Evolutionary conservation across 92 coral and sea anemone genomes (phyloP).

Genomic region (Nematostella vectensis): DNA sequence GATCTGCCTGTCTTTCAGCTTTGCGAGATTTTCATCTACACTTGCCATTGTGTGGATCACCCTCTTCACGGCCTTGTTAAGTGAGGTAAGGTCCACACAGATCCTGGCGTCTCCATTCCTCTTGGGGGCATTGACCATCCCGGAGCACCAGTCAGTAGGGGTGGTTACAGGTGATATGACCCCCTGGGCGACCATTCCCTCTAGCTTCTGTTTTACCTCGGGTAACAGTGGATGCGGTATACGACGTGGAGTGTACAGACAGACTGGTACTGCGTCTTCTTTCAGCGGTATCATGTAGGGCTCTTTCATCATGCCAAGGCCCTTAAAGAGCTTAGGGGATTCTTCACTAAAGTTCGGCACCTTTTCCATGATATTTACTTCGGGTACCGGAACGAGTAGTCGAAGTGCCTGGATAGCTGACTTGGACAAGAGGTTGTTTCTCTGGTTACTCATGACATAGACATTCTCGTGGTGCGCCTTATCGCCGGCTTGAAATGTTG

Average conservation of each 20-base stretch:
- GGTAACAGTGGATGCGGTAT: conserved; percentile 35
- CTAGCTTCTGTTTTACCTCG: conserved; percentile 21
- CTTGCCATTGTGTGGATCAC: conserved; percentile 28
- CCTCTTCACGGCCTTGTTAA: conserved; percentile 29
- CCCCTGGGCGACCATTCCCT: conserved; percentile 14
- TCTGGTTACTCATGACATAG: conserved; percentile 28
- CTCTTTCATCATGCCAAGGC: conserved; percentile 36
- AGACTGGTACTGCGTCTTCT: conserved; percentile 25
- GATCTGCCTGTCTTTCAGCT: conserved; percentile 14
- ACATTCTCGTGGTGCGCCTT: conserved; percentile 16
- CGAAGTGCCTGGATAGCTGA: conserved; percentile 30
- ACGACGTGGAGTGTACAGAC: conserved; percentile 26
- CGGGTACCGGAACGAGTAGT: conserved; percentile 9
- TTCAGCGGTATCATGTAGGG: conserved; percentile 22
- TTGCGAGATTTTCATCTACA: conserved; percentile 33
- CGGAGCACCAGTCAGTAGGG: conserved; percentile 43
- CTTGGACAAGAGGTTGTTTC: conserved; percentile 20
- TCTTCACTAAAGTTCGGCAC: conserved; percentile 27
- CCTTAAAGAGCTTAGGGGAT: conserved; percentile 31
- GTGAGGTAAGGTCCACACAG: conserved; percentile 33
- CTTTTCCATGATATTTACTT: conserved; percentile 14
- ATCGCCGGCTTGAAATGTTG: conserved; percentile 10
- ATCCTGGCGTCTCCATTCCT: conserved; percentile 20
- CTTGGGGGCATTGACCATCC: conserved; percentile 34
- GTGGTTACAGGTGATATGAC: conserved; percentile 22